phyloP scores from a whole-genome alignment of 2,113 vertebrate species.

The Capra hircus region DNA sequence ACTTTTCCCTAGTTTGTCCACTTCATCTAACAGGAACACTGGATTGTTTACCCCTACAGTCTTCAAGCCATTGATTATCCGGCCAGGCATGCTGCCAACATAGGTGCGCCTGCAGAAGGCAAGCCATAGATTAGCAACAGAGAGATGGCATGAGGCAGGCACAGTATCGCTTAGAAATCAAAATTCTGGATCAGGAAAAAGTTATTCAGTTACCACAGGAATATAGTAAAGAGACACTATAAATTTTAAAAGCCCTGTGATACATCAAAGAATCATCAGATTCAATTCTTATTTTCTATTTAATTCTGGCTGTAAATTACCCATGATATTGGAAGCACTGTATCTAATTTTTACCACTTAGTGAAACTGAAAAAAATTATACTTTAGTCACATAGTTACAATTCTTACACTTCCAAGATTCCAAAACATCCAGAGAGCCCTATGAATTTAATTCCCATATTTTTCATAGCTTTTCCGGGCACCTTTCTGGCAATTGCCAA shows the following conservation, averaged over 20 bases:
- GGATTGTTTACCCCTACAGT: slow-evolving; percentile 95
- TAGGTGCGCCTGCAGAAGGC: slow-evolving; percentile 88
- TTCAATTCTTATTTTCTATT: not conserved
- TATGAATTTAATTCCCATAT: not conserved
- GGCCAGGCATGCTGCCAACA: slow-evolving; percentile 97
- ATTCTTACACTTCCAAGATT: not conserved
- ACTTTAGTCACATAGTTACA: not conserved
- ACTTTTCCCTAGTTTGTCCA: slow-evolving; percentile 97
- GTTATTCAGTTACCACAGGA: not conserved
- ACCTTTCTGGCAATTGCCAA: too few species aligned
- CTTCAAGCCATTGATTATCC: slow-evolving; percentile 97
- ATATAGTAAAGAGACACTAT: not conserved
- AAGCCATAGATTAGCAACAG: not conserved
- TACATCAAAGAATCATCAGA: not conserved
- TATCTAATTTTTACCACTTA: not conserved
- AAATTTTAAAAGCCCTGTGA: not conserved
- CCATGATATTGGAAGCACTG: not conserved
- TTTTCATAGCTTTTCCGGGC: not conserved
- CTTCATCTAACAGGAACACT: slow-evolving; percentile 95
- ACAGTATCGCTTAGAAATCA: not conserved
- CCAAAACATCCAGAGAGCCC: not conserved
- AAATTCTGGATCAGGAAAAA: not conserved
- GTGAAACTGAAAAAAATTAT: not conserved
- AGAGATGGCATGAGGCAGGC: not conserved
- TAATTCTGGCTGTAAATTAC: not conserved